phyloP scores from a whole-genome alignment of 2,888 invertebrate species.

The Octodonta nipae region DNA sequence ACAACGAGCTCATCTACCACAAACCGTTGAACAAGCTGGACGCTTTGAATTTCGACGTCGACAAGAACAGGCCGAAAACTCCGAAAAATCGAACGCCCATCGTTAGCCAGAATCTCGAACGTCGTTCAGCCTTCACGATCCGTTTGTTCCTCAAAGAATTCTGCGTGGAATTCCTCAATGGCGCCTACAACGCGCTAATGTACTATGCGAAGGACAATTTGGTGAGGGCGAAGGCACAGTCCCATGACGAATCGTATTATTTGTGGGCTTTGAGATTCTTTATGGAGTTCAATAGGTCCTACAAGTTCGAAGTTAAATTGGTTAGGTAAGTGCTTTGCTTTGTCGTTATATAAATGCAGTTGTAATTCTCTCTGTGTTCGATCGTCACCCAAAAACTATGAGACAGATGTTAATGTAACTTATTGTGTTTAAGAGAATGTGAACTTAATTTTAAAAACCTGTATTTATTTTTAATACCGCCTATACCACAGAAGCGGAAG shows the following conservation, averaged over 20 bases:
- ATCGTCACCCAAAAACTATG: too few relatives aligned
- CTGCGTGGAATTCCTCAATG: conserved; percentile 82
- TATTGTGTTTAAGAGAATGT: too few relatives aligned
- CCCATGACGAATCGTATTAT: conserved; percentile 86
- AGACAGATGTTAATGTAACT: too few relatives aligned
- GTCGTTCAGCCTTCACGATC: conserved; percentile 79
- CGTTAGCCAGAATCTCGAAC: conserved; percentile 46
- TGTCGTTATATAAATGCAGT: too few relatives aligned
- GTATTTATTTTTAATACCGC: too few relatives aligned
- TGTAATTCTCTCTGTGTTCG: too few relatives aligned
- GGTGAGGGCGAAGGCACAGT: conserved; percentile 50
- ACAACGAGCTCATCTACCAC: conserved; percentile 74
- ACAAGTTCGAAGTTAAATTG: conserved; percentile 74
- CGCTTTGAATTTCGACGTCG: conserved; percentile 62
- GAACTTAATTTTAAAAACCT: too few relatives aligned
- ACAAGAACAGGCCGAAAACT: conserved; percentile 55
- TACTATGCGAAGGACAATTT: conserved; percentile 67
- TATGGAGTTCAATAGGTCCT: conserved; percentile 89
- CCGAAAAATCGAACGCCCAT: conserved; percentile 67
- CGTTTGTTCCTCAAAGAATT: conserved; percentile 85
- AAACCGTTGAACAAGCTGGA: conserved; percentile 69
- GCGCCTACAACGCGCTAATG: conserved; percentile 88
- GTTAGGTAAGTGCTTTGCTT: conserved; percentile 69
- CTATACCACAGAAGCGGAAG: too few relatives aligned
- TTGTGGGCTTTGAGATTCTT: conserved; percentile 90